These are phyloP conservation scores for Siniperca scherzeri DNA, from an alignment of 2,797 vertebrate species.

Conservation along the genomic window DNA sequence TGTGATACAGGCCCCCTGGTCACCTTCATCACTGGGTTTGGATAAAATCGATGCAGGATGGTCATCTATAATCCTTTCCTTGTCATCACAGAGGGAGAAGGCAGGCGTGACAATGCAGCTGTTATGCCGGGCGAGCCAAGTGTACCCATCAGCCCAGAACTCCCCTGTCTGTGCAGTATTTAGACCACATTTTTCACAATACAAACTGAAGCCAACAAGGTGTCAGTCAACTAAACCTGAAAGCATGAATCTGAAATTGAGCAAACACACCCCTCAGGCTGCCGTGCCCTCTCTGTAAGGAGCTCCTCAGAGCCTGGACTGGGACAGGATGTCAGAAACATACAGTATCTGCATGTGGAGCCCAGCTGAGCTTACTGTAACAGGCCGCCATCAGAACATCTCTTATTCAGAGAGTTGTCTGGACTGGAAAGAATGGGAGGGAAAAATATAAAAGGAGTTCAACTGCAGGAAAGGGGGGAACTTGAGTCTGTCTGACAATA, in stretches of 20 bases:
- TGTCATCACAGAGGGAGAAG: no score
- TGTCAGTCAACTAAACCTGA: slow-evolving; percentile 12
- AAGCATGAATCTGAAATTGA: slow-evolving; percentile 6
- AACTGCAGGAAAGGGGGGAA: slow-evolving; percentile 9
- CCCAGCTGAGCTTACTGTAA: slow-evolving; percentile 57
- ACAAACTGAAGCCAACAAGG: slow-evolving; percentile 7
- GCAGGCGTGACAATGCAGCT: no score
- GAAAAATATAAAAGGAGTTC: not conserved
- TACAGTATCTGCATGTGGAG: slow-evolving; percentile 53
- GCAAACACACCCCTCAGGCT: slow-evolving; percentile 8
- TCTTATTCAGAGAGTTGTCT: slow-evolving; percentile 17
- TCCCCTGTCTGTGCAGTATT: not conserved
- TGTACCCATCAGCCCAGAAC: not conserved
- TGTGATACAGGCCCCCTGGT: no score
- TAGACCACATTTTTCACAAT: not conserved
- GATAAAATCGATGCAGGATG: no score
- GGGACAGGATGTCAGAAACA: slow-evolving; percentile 39
- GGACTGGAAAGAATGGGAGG: slow-evolving; percentile 20
- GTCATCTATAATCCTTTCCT: no score
- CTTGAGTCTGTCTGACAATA: slow-evolving; percentile 51
- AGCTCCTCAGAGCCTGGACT: slow-evolving; percentile 33
- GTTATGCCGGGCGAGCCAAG: not conserved
- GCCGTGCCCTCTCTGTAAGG: not conserved
- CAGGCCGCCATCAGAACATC: not conserved
- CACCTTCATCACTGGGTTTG: no score